A percentile compares a stretch with the other conserved stretches of the same genome.
phyloP scores from a whole-genome alignment of 2,888 invertebrate genomes.

The Crossocerus cetratus region DNA sequence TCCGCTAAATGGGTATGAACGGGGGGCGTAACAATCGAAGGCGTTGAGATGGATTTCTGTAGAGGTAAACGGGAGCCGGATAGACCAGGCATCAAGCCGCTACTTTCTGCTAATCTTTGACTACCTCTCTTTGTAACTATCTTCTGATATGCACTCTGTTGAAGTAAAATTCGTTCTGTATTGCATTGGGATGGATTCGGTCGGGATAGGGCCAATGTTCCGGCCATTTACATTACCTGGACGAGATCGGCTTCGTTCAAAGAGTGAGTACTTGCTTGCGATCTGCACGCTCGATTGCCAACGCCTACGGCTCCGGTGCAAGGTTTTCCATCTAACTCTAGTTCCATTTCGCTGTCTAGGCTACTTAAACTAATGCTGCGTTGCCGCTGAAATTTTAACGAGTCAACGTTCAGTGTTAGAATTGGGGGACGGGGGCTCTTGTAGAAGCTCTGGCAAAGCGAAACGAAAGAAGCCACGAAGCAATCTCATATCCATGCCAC shows the following conservation, averaged over 20 bases:
- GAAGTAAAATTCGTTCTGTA: constrained; percentile 36
- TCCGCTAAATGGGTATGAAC: constrained; percentile 81
- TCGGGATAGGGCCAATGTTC: no score
- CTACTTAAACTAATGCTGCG: constrained; percentile 85
- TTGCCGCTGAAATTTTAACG: constrained; percentile 66
- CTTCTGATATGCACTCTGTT: constrained; percentile 86
- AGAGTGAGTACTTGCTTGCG: constrained; percentile 85
- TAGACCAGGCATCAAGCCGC: constrained; percentile 76
- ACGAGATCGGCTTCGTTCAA: constrained; percentile 90
- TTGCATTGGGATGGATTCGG: constrained; percentile 2
- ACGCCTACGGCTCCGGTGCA: constrained; percentile 77
- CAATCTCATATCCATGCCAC: constrained; percentile 39
- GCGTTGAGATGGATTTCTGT: constrained; percentile 94
- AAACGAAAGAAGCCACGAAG: constrained; percentile 38
- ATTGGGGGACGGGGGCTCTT: background rate
- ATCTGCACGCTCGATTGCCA: constrained; percentile 70
- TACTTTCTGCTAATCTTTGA: constrained; percentile 77
- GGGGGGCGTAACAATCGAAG: constrained; percentile 88
- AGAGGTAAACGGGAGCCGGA: constrained; percentile 85
- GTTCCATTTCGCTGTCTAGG: constrained; percentile 91
- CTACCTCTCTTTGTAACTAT: constrained; percentile 79
- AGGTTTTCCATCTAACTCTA: constrained; percentile 78
- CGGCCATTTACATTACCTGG: constrained; percentile 79
- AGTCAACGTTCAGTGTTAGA: constrained; percentile 26
- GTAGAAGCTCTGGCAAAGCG: constrained; percentile 24